Percentiles rank a stretch among this genome's conserved stretches.
phyloP scores from a whole-genome alignment of 2,797 vertebrate genomes.

The Halcyon chelicuti region DNA sequence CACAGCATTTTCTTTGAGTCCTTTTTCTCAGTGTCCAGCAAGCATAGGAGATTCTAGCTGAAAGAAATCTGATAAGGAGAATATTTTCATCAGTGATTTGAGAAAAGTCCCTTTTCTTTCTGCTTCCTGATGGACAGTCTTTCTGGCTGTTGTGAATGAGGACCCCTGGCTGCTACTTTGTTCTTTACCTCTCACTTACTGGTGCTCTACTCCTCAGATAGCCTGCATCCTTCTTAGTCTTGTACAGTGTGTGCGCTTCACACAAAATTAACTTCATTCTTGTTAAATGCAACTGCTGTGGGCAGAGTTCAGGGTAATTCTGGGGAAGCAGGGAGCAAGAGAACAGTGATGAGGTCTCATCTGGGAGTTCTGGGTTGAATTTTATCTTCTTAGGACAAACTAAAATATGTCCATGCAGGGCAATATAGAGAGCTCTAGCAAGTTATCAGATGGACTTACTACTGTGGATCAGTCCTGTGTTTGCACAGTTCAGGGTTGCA shows the following conservation, averaged over 20 bases:
- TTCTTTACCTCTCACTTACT: background rate
- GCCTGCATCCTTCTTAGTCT: background rate
- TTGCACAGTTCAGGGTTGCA: background rate
- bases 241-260: background rate
- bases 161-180: background rate
- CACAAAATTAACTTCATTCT: background rate
- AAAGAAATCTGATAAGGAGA: background rate
- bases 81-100: background rate
- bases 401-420: background rate
- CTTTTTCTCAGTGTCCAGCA: background rate
- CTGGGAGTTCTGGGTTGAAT: background rate
- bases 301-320: background rate
- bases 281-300: background rate
- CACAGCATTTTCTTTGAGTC: background rate
- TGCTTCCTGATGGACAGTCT: fast-evolving
- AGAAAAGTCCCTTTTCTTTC: background rate
- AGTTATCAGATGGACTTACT: background rate
- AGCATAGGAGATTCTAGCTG: background rate
- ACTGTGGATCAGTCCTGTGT: fast-evolving
- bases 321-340: background rate
- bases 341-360: background rate
- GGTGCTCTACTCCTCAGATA: background rate
- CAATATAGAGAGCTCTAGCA: background rate
- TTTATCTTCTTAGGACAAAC: background rate
- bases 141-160: background rate